Percentiles rank a stretch among this genome's conserved stretches.
These are phyloP conservation scores for Leptobrachium leishanense DNA, from an alignment of 2,113 vertebrate genomes.

Conservation along the genomic window DNA sequence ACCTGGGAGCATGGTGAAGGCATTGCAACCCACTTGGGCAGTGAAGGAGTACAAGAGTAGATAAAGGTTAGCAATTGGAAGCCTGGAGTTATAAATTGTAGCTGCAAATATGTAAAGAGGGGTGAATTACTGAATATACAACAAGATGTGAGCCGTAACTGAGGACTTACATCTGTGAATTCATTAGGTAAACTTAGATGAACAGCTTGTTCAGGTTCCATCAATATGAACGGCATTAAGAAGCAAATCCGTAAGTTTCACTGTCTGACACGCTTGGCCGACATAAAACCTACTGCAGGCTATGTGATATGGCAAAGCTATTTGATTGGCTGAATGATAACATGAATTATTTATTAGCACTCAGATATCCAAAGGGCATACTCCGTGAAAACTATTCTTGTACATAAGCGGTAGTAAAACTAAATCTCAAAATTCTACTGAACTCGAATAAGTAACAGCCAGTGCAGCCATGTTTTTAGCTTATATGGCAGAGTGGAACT, in stretches of 20 bases:
- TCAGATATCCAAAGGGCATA: constrained; percentile 16
- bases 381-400: background rate
- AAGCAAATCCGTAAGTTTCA: constrained; percentile 38
- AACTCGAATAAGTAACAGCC: too few relatives aligned
- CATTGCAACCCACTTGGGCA: background rate
- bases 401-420: too few relatives aligned
- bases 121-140: constrained; percentile 4
- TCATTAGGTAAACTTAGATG: constrained; percentile 19
- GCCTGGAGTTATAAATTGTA: constrained; percentile 22
- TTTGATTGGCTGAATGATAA: constrained; percentile 24
- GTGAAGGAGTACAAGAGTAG: background rate
- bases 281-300: constrained; percentile 37
- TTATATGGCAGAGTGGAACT: too few relatives aligned
- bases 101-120: constrained; percentile 23
- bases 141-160: background rate
- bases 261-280: constrained; percentile 38
- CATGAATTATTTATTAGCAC: constrained; percentile 35
- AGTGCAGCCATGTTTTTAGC: too few relatives aligned
- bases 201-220: constrained; percentile 16
- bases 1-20: background rate
- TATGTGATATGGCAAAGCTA: constrained; percentile 37
- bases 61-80: background rate
- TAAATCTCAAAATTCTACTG: too few relatives aligned
- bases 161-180: constrained; percentile 22
- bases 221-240: constrained; percentile 27